A percentile compares a stretch with the other conserved stretches of the same genome.
phyloP scores from a whole-genome alignment of 35 echinoderm and acorn worm species.

The Holothuria glaberrima region DNA sequence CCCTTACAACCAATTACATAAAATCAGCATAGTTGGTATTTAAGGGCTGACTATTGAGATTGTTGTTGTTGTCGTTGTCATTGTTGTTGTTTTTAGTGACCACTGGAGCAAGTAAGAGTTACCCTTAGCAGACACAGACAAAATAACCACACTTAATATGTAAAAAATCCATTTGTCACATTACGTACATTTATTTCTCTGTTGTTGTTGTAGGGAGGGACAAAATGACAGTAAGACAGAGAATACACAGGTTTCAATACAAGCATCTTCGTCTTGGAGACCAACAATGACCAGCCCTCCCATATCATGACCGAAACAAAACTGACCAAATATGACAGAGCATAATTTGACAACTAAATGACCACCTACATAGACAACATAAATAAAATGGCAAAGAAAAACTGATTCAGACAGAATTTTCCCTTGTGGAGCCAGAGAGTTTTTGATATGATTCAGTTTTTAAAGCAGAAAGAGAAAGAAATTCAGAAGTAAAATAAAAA shows the following conservation, averaged over 20 bases:
- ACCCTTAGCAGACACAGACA: too few relatives aligned
- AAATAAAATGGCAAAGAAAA: neutral
- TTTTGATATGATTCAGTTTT: neutral
- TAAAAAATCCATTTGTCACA: neutral
- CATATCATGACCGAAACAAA: neutral
- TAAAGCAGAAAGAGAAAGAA: neutral
- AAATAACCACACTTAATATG: too few relatives aligned
- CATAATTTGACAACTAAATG: neutral
- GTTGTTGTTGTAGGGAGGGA: slow-evolving; percentile 45
- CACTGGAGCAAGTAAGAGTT: too few relatives aligned
- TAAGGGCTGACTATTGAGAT: too few relatives aligned
- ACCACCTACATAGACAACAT: slow-evolving; percentile 39
- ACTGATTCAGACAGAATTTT: neutral
- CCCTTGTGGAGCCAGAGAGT: neutral
- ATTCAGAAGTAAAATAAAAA: slow-evolving; percentile 9
- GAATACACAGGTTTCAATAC: too few relatives aligned
- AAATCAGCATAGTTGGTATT: too few relatives aligned
- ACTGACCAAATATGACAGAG: neutral
- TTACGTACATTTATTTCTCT: slow-evolving; percentile 48
- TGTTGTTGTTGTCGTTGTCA: too few relatives aligned
- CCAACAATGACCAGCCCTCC: neutral
- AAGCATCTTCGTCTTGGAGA: too few relatives aligned
- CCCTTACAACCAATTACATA: too few relatives aligned
- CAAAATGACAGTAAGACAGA: slow-evolving; percentile 1
- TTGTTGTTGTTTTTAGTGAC: too few relatives aligned